Base-by-base conservation (phyloP, 53 echinoderm and acorn worm species). In the Echinarachnius parma region DNA sequence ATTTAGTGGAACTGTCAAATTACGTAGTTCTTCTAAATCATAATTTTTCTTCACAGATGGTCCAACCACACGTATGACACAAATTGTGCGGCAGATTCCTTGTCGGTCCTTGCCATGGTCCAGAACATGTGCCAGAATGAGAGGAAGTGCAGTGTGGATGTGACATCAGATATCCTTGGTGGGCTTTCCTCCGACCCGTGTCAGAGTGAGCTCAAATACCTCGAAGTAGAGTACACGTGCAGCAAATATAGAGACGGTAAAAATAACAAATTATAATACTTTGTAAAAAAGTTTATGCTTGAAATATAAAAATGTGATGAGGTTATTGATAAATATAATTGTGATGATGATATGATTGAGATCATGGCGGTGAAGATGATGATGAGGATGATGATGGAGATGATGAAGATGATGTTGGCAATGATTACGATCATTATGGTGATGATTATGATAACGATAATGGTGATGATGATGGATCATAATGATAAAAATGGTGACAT, bases 181-280 rank as follows among this genome's bases (percentile, higher is more conserved):
- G 47, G 59, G 2, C 59, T 91, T 28, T 30, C 24, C 10, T 30
- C 68, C 10, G 80, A 91, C 35, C 91, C 91, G 0, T 91, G 91
- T 18, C 62, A 65, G 21, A 46, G 60, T 27, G 91, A 83, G 47
- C 79, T 72, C 53, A 91, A 87, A 47, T 91, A 91, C 48, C 75
- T 91, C 11, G 83, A 87, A 32, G 83, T 91, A 14, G 62, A 57
- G 11, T 91, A 83, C 47, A 67, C 58, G 11, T 91, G 91, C 31
- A 48, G 39, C 50, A 67, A 75, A 32, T 87, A 80, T 35, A 28
- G 83, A 22, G 65, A 79, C 79, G 91, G 86, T 83, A 66, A n/a
- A n/a, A 4, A 29, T 28, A 9, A 7, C 31, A 4, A 61, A 61
- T 33, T n/a, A n/a, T n/a, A n/a, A n/a, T n/a, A n/a, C 59, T 59